These are phyloP conservation scores for Prionace glauca DNA, from an alignment of 2,797 vertebrate species.

Conservation along the genomic window DNA sequence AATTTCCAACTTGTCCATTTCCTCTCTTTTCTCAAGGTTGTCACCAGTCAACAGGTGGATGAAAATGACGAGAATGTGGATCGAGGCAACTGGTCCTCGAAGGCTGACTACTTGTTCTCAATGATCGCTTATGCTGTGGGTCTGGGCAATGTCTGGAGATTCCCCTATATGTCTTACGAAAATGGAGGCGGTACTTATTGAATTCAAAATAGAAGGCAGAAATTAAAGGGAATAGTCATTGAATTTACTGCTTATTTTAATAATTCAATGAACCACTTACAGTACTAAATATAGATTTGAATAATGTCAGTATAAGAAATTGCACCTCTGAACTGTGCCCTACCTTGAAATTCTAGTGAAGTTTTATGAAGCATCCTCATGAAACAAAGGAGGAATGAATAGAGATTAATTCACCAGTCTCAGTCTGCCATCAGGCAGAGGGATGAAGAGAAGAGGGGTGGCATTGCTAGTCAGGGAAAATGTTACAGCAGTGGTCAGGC, in stretches of 20 bases:
- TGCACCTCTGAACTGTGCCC: not conserved
- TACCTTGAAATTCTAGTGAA: not conserved
- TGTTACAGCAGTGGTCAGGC: no score
- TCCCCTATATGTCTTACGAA: slow-evolving; percentile 67
- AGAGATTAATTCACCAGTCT: not conserved
- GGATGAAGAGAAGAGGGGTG: no score
- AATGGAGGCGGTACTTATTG: slow-evolving; percentile 62
- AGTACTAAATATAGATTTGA: not conserved
- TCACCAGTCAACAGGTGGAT: no score
- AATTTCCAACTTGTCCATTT: not conserved
- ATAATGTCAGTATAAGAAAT: not conserved
- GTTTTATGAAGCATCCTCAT: no score
- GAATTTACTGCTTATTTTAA: no score
- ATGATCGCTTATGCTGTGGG: slow-evolving; percentile 65
- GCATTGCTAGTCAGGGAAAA: no score
- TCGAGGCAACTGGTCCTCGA: slow-evolving; percentile 22
- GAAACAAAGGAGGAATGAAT: not conserved
- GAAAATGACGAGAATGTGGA: slow-evolving; percentile 4
- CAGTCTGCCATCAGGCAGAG: no score
- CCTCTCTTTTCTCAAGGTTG: not conserved
- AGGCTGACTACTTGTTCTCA: slow-evolving; percentile 48
- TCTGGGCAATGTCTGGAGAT: slow-evolving; percentile 67
- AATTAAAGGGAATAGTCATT: not conserved
- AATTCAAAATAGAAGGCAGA: not conserved
- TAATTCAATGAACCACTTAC: not conserved